A percentile compares a stretch with the other conserved stretches of the same genome.
Evolutionary conservation across 2,797 vertebrate species (phyloP).

Genomic region (Eutrigla gurnardus): DNA sequence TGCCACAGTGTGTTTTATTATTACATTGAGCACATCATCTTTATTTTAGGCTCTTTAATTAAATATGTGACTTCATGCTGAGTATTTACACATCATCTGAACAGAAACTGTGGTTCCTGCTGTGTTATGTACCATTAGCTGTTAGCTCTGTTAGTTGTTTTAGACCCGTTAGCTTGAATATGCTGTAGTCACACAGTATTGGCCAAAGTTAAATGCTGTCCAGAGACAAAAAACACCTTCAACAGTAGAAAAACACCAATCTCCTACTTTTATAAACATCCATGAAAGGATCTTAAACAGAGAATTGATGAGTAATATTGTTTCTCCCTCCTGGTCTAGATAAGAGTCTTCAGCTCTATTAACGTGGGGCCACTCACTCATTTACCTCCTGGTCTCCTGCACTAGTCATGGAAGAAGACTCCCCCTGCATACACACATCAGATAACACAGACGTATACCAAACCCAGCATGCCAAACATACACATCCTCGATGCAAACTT

Average conservation of each 20-base stretch:
- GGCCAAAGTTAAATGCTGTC: too few relatives aligned
- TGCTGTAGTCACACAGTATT: too few relatives aligned
- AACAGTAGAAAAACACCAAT: background rate
- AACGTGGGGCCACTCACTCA: background rate
- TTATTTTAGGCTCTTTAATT: background rate
- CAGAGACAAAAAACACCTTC: too few relatives aligned
- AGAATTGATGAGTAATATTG: background rate
- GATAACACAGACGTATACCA: constrained; percentile 40
- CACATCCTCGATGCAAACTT: constrained; percentile 7
- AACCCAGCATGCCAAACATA: constrained; percentile 5
- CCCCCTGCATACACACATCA: constrained; percentile 13
- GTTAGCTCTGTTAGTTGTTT: too few relatives aligned
- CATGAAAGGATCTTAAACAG: background rate
- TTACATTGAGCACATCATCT: background rate
- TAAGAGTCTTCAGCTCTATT: constrained; percentile 2
- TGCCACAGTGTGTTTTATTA: constrained; percentile 11
- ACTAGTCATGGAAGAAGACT: background rate
- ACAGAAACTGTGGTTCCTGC: background rate
- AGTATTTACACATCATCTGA: background rate
- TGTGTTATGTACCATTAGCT: background rate
- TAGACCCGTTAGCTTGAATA: too few relatives aligned
- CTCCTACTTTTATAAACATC: background rate
- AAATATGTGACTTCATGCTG: background rate
- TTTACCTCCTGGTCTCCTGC: background rate
- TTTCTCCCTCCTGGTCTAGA: background rate